A percentile compares a stretch with the other conserved stretches of the same genome.
Evolutionary conservation across 2,888 invertebrate genomes (phyloP).

Genomic region (Lampropteryx suffumata): DNA sequence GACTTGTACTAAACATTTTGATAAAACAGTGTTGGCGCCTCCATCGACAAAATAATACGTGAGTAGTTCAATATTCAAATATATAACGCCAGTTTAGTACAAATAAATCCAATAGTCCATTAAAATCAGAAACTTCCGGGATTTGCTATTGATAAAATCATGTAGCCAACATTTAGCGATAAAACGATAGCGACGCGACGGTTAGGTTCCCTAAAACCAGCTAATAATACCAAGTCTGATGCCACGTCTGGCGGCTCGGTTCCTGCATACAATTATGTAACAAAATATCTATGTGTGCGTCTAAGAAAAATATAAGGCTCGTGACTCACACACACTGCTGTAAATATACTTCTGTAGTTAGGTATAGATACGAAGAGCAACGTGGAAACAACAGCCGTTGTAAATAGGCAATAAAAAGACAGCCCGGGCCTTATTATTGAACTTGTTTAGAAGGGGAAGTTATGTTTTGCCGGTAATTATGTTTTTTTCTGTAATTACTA

Average conservation of each 20-base stretch:
- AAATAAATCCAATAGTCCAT: no score
- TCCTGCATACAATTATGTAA: slow-evolving; percentile 46
- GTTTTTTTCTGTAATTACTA: slow-evolving; percentile 36
- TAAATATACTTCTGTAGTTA: no score
- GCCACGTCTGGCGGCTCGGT: slow-evolving; percentile 33
- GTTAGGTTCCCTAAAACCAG: slow-evolving; percentile 31
- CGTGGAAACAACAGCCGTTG: slow-evolving; percentile 43
- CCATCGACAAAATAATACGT: no score
- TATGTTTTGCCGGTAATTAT: slow-evolving; percentile 33
- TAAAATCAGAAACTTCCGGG: slow-evolving; percentile 19
- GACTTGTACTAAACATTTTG: no score
- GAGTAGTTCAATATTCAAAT: no score
- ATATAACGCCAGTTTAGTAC: no score
- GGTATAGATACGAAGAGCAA: slow-evolving; percentile 36
- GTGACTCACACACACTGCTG: slow-evolving; percentile 52
- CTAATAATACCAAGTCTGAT: slow-evolving; percentile 32
- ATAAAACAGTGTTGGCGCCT: no score
- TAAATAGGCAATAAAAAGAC: slow-evolving; percentile 38
- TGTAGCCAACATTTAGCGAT: slow-evolving; percentile 2
- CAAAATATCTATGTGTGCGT: slow-evolving; percentile 38
- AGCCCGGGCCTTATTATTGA: slow-evolving; percentile 33
- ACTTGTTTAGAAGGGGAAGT: slow-evolving; percentile 40
- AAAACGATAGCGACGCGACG: slow-evolving; percentile 23
- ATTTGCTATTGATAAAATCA: slow-evolving; percentile 20
- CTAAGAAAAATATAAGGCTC: slow-evolving; percentile 44